Evolutionary conservation across 2,797 vertebrate species (phyloP).

Genomic region (Varecia variegata): DNA sequence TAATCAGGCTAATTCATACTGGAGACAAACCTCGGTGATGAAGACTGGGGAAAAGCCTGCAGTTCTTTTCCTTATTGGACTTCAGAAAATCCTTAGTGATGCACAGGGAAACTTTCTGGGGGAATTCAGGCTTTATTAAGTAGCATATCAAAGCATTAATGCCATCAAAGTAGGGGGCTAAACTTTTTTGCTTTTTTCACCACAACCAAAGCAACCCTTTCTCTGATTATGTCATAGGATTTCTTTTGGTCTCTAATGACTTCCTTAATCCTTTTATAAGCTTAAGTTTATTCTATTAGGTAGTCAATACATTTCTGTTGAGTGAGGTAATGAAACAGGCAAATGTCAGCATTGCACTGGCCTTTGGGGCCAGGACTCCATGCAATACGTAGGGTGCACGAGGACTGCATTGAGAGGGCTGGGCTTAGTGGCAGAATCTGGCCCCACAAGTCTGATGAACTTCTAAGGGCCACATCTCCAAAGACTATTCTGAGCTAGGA

Average conservation of each 20-base stretch:
- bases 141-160: background rate
- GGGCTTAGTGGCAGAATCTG: background rate
- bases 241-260: background rate
- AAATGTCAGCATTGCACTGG: background rate
- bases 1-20: constrained; percentile 45
- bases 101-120: background rate
- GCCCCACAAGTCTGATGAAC: background rate
- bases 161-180: background rate
- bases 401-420: background rate
- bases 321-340: background rate
- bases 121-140: background rate
- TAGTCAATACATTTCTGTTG: background rate
- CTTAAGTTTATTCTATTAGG: background rate
- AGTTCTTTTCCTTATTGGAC: background rate
- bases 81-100: constrained; percentile 1
- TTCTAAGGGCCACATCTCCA: background rate
- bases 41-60: background rate
- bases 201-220: background rate
- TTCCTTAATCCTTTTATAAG: background rate
- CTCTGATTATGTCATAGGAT: background rate
- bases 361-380: background rate
- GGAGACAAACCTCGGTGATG: constrained; percentile 40
- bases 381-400: fast-evolving
- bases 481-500: background rate
- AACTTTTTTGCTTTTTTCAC: background rate